Evolutionary conservation across 2,888 invertebrate genomes (phyloP), one percentile per base, ranked within the genome.

Genomic region (Theretra japonica): DNA sequence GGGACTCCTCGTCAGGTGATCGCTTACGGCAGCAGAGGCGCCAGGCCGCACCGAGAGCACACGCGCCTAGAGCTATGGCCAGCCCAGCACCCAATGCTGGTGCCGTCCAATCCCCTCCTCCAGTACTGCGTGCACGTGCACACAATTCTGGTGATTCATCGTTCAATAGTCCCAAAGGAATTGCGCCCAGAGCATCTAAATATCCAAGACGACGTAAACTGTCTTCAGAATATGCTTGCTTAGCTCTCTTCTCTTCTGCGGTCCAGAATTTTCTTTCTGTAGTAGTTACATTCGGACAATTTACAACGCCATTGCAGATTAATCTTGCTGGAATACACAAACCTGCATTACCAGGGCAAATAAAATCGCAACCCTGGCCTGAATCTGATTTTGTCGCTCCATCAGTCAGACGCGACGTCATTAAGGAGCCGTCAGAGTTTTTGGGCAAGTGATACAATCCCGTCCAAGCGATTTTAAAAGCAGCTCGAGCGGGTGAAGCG

Each of bases 381-480:
- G 92, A 87, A 69, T 92, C 93, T 30, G 88, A 79, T 72, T 90
- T 89, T 7, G 85, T 83, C 53, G 92, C 94, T 71, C 95, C 95
- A 82, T 96, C 97, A 50, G 96, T 96, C 70, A 98, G 90, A 75
- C 96, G 96, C 50, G 97, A 97, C 0, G 97, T 97, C 95, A 97
- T 97, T 56, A 97, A 88, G 30, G 96, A 96, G 0, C 98, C 98
- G 78, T 97, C 97, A 25, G 96, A 96, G 88, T 98, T 98, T 78
- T 97, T 96, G 0, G 98, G 98, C 79, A 98, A 92, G 88, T 98
- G 98, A 84, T 96, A 97, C 58, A 98, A 94, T 80, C 98, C 98
- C 2, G 98, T 98, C 98, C 98, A 98, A 19, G 97, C 97, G 53
- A 98, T 96, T 85, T 98, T 97, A 85, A 98, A 98, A 17, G 97